phyloP scores from a whole-genome alignment of 2,797 vertebrate genomes.

The Pyrocephalus nanus region DNA sequence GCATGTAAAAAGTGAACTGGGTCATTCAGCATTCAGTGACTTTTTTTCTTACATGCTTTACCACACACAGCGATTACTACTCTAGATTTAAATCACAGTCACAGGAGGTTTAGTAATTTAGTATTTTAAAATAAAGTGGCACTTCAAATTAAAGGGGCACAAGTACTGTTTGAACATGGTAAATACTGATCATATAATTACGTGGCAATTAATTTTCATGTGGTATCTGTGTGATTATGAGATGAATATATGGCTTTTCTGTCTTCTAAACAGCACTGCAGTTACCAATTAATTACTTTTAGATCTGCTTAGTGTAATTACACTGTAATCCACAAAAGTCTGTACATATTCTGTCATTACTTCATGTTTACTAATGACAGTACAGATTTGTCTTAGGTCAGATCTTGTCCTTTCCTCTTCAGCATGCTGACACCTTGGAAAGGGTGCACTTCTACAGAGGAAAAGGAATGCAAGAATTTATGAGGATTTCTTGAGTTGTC shows the following conservation, averaged over 20 bases:
- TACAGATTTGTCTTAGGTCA: not conserved
- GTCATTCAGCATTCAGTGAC: not conserved
- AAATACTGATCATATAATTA: constrained; percentile 47
- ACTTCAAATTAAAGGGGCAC: constrained; percentile 42
- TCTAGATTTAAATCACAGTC: constrained; percentile 36
- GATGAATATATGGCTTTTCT: constrained; percentile 28
- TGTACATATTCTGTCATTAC: not conserved
- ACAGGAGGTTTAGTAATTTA: constrained; percentile 36
- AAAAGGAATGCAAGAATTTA: not conserved
- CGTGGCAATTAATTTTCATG: constrained; percentile 46
- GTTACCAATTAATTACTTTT: constrained; percentile 55
- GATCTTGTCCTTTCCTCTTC: not conserved
- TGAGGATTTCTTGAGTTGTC: not conserved
- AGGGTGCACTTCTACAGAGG: not conserved
- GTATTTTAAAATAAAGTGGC: constrained; percentile 40
- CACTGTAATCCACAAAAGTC: constrained; percentile 20
- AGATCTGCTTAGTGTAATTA: constrained; percentile 53
- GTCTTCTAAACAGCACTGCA: constrained; percentile 4
- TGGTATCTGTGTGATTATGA: not conserved
- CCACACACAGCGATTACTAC: not conserved
- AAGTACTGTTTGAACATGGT: constrained; percentile 11
- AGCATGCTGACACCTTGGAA: not conserved
- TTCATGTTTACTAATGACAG: not conserved
- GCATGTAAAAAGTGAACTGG: constrained; percentile 12
- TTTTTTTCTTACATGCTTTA: constrained; percentile 21